These are phyloP conservation scores for Climacteris rufus DNA, from an alignment of 2,113 vertebrate genomes.

Conservation along the genomic window DNA sequence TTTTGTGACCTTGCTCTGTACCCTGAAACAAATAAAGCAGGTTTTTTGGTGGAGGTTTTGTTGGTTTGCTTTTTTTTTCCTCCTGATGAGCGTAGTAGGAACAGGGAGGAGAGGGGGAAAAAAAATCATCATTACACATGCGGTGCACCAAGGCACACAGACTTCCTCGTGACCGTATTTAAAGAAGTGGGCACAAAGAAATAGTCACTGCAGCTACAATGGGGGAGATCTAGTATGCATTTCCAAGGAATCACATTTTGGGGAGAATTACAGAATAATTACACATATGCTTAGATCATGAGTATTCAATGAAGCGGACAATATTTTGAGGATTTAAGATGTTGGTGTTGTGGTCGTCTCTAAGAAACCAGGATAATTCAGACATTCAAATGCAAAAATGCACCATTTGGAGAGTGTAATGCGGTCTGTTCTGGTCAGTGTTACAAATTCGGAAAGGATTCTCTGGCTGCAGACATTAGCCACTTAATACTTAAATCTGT, in stretches of 20 bases:
- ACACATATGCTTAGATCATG: constrained; percentile 91
- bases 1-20: constrained; percentile 70
- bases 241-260: constrained; percentile 89
- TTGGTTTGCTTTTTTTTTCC: neutral
- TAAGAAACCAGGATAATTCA: constrained; percentile 86
- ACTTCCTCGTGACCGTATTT: constrained; percentile 79
- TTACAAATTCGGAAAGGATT: constrained; percentile 86
- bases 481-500: constrained; percentile 89
- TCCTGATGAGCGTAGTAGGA: constrained; percentile 3
- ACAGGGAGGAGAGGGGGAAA: neutral
- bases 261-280: constrained; percentile 91
- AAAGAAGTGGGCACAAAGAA: constrained; percentile 82
- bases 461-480: constrained; percentile 80
- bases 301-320: constrained; percentile 88
- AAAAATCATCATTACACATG: constrained; percentile 75
- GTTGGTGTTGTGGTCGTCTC: constrained; percentile 85
- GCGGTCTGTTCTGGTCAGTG: constrained; percentile 83
- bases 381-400: constrained; percentile 91
- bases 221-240: constrained; percentile 76
- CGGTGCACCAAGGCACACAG: constrained; percentile 74
- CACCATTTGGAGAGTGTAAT: constrained; percentile 86
- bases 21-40: constrained; percentile 69
- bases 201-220: constrained; percentile 86
- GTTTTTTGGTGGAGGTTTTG: neutral
- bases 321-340: constrained; percentile 95